These are phyloP conservation scores for Conger conger DNA, from an alignment of 2,113 vertebrate species.

Conservation along the genomic window DNA sequence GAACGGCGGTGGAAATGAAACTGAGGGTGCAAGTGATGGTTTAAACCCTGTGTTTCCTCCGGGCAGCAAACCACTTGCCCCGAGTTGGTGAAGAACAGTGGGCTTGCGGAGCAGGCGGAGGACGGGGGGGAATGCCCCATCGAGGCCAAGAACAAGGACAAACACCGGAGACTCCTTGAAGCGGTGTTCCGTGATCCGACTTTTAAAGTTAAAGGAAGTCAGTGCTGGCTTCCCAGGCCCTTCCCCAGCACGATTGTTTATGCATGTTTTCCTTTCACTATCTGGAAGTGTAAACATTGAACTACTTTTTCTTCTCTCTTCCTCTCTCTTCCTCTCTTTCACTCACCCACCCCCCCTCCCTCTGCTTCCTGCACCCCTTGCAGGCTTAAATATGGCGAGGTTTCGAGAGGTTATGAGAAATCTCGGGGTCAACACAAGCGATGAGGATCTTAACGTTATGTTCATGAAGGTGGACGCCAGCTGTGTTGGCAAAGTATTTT, in stretches of 20 bases:
- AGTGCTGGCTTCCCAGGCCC: neutral
- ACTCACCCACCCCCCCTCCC: neutral
- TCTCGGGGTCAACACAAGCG: conserved; percentile 32
- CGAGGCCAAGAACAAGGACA: conserved; percentile 25
- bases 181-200: conserved; percentile 39
- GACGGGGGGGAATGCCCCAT: conserved; percentile 11
- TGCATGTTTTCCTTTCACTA: neutral
- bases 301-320: neutral
- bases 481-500: conserved; percentile 53
- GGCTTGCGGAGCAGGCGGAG: neutral
- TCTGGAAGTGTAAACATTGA: neutral
- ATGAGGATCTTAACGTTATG: conserved; percentile 40
- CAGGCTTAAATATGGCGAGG: conserved; percentile 30
- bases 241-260: neutral
- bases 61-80: neutral
- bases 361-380: neutral
- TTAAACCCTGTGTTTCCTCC: neutral
- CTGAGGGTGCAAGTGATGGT: neutral
- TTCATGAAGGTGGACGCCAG: conserved; percentile 60
- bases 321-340: too few species aligned
- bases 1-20: neutral
- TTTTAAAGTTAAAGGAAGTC: conserved; percentile 35
- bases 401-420: conserved; percentile 52
- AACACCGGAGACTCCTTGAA: conserved; percentile 36
- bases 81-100: neutral